Evolutionary conservation across 2,113 vertebrate genomes (phyloP).

Genomic region (Athene cunicularia): DNA sequence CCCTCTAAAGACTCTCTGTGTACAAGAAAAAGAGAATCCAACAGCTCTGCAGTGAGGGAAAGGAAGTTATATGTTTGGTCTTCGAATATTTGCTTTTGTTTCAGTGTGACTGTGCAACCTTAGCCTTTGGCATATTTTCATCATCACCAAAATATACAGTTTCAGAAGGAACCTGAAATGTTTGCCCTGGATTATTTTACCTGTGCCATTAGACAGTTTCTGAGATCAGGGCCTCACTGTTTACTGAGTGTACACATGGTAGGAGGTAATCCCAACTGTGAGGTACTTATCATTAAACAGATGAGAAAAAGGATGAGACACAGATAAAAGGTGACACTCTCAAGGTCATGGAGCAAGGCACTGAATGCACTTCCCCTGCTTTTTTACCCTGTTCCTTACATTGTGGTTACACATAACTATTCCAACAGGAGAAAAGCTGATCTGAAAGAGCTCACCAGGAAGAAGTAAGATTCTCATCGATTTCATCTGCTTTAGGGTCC

Average conservation of each 20-base stretch:
- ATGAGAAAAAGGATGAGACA: not conserved
- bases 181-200: not conserved
- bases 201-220: not conserved
- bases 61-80: not conserved
- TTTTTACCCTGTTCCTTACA: not conserved
- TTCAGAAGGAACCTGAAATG: not conserved
- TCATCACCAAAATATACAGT: not conserved
- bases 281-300: not conserved
- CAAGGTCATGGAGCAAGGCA: not conserved
- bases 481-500: not conserved
- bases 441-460: not conserved
- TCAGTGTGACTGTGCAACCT: not conserved
- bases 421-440: not conserved
- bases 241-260: not conserved
- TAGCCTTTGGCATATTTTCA: not conserved
- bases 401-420: rapidly evolving
- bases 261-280: not conserved
- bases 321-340: not conserved
- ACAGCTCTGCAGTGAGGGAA: not conserved
- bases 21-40: not conserved
- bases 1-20: not conserved
- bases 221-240: not conserved
- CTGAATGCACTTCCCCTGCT: not conserved
- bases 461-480: not conserved
- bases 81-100: not conserved